Base-by-base conservation (phyloP, 2,888 invertebrate species). In the Clostera curtula region DNA sequence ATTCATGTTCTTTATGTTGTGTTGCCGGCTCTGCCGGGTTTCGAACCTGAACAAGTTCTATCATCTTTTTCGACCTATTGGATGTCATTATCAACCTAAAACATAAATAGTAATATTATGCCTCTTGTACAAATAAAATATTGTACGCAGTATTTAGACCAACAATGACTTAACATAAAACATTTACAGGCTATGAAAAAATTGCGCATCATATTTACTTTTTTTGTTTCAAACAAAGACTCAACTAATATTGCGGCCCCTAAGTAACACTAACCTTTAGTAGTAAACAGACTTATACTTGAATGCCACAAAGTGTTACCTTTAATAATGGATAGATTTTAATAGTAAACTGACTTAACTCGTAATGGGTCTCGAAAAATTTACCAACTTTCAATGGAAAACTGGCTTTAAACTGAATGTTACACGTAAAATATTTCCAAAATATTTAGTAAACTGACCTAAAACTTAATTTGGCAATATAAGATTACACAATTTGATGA, bases 51-150 rank as follows among this genome's bases (percentile, higher is more conserved):
- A 29, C 26, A 24, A 33, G 33, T 20, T 33, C 33, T 15, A 33
- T 23, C 12, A 33, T 29, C 24, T 26, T 33, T 33, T 29, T 33
- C 21, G 24, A 34, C 20, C 27, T 34, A 27, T 27, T 29, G 27
- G 26, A 27, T 29, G 29, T 24, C 29, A 34, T 34, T 34, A 27
- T 34, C 19, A 34, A 29, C 26, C 34, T 34, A 24, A 33, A 29
- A 34, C 29, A 27, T 23, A 27, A 24, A 31, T 19, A 26, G 19
- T 31, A 31, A 24, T 13, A 27, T 27, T 27, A 31, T 24, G 24
- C 24, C 27, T 24, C 24, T 31, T 24, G 31, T 24, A 31, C 19
- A 18, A 31, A 27, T 27, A 24, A 26, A 24, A 24, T 19, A 31
- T 8, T 17, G 6, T 24, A 20, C 20, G 27, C 24, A 31, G 19